A percentile compares a stretch with the other conserved stretches of the same genome.
phyloP scores from a whole-genome alignment of 2,888 invertebrate species.

The Prionchulus punctatus region DNA sequence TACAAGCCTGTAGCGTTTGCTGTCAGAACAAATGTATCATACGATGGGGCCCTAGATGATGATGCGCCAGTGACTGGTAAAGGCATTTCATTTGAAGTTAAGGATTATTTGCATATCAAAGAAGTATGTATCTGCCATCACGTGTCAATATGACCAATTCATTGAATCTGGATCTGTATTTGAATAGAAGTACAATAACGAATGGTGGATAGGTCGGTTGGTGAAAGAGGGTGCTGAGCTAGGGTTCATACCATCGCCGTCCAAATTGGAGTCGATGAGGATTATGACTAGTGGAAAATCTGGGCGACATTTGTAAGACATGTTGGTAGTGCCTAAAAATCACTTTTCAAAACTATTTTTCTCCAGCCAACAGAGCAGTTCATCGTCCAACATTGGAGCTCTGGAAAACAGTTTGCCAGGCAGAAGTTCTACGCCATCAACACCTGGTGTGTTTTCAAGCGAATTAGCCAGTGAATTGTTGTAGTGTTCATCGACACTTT shows the following conservation, averaged over 20 bases:
- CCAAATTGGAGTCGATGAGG: conserved; percentile 84
- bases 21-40: conserved; percentile 91
- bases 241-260: conserved; percentile 97
- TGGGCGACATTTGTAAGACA: background rate
- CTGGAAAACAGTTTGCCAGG: conserved; percentile 29
- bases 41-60: conserved; percentile 84
- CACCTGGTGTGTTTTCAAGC: conserved; percentile 52
- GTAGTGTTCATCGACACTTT: background rate
- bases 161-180: conserved; percentile 16
- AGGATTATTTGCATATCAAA: conserved; percentile 94
- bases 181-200: conserved; percentile 86
- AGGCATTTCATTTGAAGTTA: conserved; percentile 84
- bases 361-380: conserved; percentile 27
- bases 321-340: background rate
- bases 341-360: background rate
- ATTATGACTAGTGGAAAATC: background rate
- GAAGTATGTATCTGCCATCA: conserved; percentile 42
- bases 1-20: conserved; percentile 96
- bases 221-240: conserved; percentile 77
- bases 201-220: conserved; percentile 99
- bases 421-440: conserved; percentile 95
- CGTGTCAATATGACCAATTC: background rate
- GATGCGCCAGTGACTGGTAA: conserved; percentile 90
- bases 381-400: conserved; percentile 66
- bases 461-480: background rate